phyloP scores from a whole-genome alignment of 1,140 invertebrate genomes.

The Drosophila funebris region DNA sequence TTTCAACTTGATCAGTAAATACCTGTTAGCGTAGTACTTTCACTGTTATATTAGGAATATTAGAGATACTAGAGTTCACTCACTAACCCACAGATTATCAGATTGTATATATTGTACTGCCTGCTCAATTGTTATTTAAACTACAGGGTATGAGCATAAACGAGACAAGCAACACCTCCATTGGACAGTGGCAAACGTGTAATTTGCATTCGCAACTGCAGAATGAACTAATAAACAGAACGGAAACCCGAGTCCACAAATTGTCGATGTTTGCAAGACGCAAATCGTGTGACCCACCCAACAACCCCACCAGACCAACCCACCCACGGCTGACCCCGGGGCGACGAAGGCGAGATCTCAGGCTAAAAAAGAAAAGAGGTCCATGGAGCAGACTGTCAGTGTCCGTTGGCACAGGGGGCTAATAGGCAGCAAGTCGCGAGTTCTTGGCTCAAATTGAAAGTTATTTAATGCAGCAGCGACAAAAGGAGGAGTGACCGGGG shows the following conservation, averaged over 20 bases:
- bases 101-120: too few relatives aligned
- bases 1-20: too few relatives aligned
- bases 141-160: neutral
- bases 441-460: constrained; percentile 75
- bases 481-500: neutral
- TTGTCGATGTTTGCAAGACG: constrained; percentile 55
- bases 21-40: too few relatives aligned
- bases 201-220: constrained; percentile 55
- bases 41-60: too few relatives aligned
- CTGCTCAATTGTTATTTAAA: neutral
- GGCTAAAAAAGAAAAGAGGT: constrained; percentile 8
- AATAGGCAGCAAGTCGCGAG: constrained; percentile 63
- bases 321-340: neutral
- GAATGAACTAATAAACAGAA: constrained; percentile 64
- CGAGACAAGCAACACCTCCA: neutral
- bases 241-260: constrained; percentile 55
- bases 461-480: constrained; percentile 65
- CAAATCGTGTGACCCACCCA: constrained; percentile 37
- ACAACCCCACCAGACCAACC: neutral
- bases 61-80: too few relatives aligned
- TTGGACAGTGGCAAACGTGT: constrained; percentile 8
- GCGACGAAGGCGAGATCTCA: constrained; percentile 1
- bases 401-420: constrained; percentile 51
- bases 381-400: constrained; percentile 2
- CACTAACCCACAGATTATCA: too few relatives aligned